phyloP scores from a whole-genome alignment of 2,888 invertebrate genomes.

The Lasius platythorax region DNA sequence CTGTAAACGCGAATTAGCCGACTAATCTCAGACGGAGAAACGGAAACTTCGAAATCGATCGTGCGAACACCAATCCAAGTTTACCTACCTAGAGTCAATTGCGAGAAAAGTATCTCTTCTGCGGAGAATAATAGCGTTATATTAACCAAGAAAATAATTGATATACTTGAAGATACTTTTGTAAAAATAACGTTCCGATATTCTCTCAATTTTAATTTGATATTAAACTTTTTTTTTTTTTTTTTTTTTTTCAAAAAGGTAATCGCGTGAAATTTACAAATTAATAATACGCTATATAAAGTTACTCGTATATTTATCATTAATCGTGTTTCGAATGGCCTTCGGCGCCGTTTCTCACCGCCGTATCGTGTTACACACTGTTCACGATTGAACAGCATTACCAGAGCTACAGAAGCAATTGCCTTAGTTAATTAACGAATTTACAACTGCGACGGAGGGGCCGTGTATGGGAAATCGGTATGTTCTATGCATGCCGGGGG shows the following conservation, averaged over 20 bases:
- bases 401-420: conserved; percentile 79
- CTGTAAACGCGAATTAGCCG: conserved; percentile 47
- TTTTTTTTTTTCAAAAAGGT: not conserved
- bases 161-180: not conserved
- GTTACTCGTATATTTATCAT: not conserved
- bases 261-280: not conserved
- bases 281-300: not conserved
- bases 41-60: conserved; percentile 39
- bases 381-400: conserved; percentile 70
- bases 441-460: conserved; percentile 79
- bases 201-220: not conserved
- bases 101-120: not conserved
- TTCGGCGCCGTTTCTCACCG: conserved; percentile 16
- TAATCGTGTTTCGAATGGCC: not conserved
- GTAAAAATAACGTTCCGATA: not conserved
- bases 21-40: conserved; percentile 43
- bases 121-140: not conserved
- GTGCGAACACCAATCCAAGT: conserved; percentile 15
- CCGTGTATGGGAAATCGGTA: conserved; percentile 64
- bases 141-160: not conserved
- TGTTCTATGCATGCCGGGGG: conserved; percentile 43
- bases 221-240: not conserved
- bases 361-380: conserved; percentile 59
- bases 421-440: conserved; percentile 85
- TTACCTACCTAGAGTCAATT: not conserved